These are phyloP conservation scores for Trachymyrmex cornetzi DNA, from an alignment of 1,140 invertebrate genomes.

Conservation along the genomic window DNA sequence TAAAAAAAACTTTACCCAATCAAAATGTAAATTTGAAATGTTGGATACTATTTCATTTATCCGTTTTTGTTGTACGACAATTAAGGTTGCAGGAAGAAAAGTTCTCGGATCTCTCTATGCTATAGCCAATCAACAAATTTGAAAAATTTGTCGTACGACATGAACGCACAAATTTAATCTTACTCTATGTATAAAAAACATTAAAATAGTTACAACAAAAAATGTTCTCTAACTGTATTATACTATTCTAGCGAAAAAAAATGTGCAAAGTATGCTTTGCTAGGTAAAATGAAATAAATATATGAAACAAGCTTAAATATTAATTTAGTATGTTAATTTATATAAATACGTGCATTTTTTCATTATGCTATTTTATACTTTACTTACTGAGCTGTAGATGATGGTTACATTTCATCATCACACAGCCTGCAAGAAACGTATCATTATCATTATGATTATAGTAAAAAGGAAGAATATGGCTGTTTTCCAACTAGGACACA, in stretches of 20 bases:
- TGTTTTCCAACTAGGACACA: not conserved
- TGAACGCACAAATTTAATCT: too few species aligned
- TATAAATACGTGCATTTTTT: constrained; percentile 57
- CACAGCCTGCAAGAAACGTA: constrained; percentile 83
- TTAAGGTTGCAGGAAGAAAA: too few species aligned
- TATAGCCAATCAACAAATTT: too few species aligned
- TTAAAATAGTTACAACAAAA: constrained; percentile 9
- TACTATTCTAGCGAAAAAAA: not conserved
- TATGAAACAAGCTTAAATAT: constrained; percentile 53
- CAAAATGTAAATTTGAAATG: constrained; percentile 1
- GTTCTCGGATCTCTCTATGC: too few species aligned
- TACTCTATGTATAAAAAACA: not conserved
- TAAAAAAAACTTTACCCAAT: constrained; percentile 21
- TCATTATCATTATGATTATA: constrained; percentile 67
- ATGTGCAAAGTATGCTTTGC: constrained; percentile 9
- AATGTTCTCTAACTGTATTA: not conserved
- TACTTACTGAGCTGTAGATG: constrained; percentile 84
- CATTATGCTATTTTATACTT: constrained; percentile 73
- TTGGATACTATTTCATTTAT: too few species aligned
- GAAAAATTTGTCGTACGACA: too few species aligned
- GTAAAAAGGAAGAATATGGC: constrained; percentile 21
- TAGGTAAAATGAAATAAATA: constrained; percentile 34
- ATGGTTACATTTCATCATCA: constrained; percentile 85
- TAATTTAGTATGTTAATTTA: constrained; percentile 20
- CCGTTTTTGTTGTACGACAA: too few species aligned